Percentiles rank a stretch among this genome's conserved stretches.
Conservation (phyloP, 2,113 vertebrate genomes). For the Psilopsiagon aurifrons region DNA sequence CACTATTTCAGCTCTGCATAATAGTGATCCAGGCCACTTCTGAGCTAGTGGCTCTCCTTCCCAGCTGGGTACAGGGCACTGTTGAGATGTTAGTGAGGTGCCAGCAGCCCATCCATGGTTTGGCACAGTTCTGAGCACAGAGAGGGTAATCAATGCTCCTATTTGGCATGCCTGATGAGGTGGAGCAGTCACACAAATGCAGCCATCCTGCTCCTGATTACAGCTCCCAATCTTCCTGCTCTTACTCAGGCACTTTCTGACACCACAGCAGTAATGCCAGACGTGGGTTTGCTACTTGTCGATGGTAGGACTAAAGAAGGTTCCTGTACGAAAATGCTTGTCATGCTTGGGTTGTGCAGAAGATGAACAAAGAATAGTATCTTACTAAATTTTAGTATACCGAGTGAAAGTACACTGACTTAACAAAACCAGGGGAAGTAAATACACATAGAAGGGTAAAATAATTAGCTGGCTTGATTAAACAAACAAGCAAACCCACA, state of each 20-base stretch:
- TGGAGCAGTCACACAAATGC: background rate
- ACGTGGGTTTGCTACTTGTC: background rate
- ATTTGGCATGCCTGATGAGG: background rate
- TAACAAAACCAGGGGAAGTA: background rate
- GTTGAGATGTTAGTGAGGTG: accelerated
- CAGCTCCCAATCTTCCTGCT: background rate
- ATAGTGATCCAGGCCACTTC: background rate
- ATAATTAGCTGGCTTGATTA: background rate
- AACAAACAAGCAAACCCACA: background rate
- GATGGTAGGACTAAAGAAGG: background rate
- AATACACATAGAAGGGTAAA: background rate
- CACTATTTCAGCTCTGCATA: background rate
- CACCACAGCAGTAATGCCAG: background rate
- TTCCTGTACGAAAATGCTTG: background rate
- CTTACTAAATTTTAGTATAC: background rate
- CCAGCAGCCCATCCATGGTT: background rate
- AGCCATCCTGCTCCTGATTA: background rate
- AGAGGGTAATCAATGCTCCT: background rate
- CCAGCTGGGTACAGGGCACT: background rate
- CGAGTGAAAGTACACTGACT: background rate
- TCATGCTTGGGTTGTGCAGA: background rate
- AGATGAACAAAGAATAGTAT: background rate
- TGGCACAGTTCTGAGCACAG: accelerated
- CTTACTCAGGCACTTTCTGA: background rate
- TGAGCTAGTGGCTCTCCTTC: accelerated